Base-by-base conservation (phyloP, 2,888 invertebrate species). In the Serrognathus titanus region DNA sequence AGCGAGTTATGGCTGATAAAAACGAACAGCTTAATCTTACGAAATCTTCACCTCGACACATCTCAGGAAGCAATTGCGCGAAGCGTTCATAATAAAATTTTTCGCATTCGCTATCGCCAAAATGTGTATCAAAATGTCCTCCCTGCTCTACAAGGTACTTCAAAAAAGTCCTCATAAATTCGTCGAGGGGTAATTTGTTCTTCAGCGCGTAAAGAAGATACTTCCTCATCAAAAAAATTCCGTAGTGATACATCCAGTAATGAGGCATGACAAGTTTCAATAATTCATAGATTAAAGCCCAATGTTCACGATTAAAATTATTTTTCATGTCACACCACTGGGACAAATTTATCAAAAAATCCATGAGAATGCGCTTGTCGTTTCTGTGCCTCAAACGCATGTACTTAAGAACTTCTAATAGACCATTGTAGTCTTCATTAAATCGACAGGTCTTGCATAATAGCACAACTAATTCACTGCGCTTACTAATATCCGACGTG, bases 321-420 rank as follows among this genome's bases (percentile, higher is more conserved):
- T n/a, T 48, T 11, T 13, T 24, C 8, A 11, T 5, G 10, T 24
- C 38, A 3, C 39, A 35, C n/a, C 13, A 48, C 10, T 38, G 1
- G 36, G 37, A 39, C 7, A 53, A 16, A 10, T 48, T 11, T 1
- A 35, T 11, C 10, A 10, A n/a, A 48, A 57, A 36, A n/a, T 16
- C 10, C 4, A 20, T 35, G 10, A 52, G 12, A 7, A 48, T 13
- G 24, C 2, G 24, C 24, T 11, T 31, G n/a, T 57, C 56, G 38
- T 57, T 57, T 43, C 20, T 57, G 37, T 52, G 47, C 7, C 52
- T 6, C 3, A 13, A 24, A 13, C n/a, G 20, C 6, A 52, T 4
- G 31, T 41, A 52, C 10, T 43, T 6, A 7, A 52, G 40, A 1
- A 52, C 20, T 8, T 57, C 56, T 9, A 52, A 13, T 37, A 51